Base-by-base conservation (phyloP, 2,797 vertebrate genomes). In the Rhabdophis nuchalis region DNA sequence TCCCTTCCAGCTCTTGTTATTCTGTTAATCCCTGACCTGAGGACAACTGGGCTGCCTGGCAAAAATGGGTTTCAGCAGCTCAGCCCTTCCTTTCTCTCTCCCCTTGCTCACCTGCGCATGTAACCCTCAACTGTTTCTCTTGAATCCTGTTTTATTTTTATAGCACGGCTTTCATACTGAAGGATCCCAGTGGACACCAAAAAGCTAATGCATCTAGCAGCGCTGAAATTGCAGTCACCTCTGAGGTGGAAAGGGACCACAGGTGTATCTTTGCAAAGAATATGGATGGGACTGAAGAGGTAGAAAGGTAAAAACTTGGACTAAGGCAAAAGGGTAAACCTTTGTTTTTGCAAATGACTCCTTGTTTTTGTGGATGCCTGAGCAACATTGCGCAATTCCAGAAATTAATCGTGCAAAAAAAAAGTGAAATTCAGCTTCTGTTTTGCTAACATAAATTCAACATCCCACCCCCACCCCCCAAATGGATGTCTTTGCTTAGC, bases 231-330 rank as follows among this genome's bases (percentile, higher is more conserved):
- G 87, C 2, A 3, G 91, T 92, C 6, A 32, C 85, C 93, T 91
- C 93, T n/a, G 89, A 94, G 95, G 87, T 95, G 95, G 94, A 95
- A 95, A 94, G 94, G 93, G 92, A 87, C 82, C 13, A 93, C 90
- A 52, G 90, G 91, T 90, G 0, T 0, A 64, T 58, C 23, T 92
- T 89, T 13, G n/a, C 93, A 50, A 89, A 0, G 58, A 85, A 93
- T 46, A 0, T 3, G 92, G 95, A 91, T 57, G 25, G 94, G 92
- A 93, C 93, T 92, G 92, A 90, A 12, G 93, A 93, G 68, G 92
- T 93, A 92, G 90, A 96, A 94, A 90, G 50, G 91, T 93, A 92
- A n/a, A 53, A 5, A n/a, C 89, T 91, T 93, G 89, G 89, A 85
- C 68, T 23, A 61, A 94, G 92, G 90, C 61, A 1, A 25, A 92